A percentile compares a stretch with the other conserved stretches of the same genome.
Conservation (phyloP, 2,797 vertebrate genomes). For the Lateolabrax maculatus region DNA sequence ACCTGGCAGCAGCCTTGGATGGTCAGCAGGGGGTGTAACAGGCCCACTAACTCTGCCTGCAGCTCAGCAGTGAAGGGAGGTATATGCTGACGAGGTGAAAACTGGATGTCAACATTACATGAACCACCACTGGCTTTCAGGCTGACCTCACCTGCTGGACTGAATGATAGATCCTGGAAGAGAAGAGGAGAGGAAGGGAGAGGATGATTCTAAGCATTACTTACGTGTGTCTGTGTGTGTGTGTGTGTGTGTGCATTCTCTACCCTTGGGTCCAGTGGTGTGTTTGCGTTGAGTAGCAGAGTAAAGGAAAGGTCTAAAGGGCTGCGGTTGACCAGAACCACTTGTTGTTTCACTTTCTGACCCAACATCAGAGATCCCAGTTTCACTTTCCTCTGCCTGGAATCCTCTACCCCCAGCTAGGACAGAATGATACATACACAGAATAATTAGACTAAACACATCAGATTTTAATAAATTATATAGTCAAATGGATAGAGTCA, state of each 20-base stretch:
- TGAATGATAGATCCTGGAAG: constrained; percentile 86
- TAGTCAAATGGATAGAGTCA: not conserved
- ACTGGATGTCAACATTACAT: constrained; percentile 85
- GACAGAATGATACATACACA: constrained; percentile 20
- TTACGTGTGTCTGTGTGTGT: constrained; percentile 5
- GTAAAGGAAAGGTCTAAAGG: constrained; percentile 80
- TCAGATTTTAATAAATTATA: not conserved
- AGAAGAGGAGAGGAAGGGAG: not conserved
- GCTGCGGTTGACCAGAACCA: constrained; percentile 89
- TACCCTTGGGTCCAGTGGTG: constrained; percentile 86
- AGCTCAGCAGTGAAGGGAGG: constrained; percentile 87
- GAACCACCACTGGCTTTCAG: constrained; percentile 84
- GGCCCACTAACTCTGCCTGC: constrained; percentile 83
- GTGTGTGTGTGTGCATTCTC: constrained; percentile 2
- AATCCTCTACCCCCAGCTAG: constrained; percentile 88
- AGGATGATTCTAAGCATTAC: not conserved
- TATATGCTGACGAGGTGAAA: constrained; percentile 83
- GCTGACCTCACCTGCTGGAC: constrained; percentile 78
- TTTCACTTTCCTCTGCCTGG: constrained; percentile 83
- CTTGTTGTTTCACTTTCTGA: constrained; percentile 82
- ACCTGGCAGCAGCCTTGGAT: constrained; percentile 89
- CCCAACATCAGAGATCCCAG: constrained; percentile 86
- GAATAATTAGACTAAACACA: not conserved
- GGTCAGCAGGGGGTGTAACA: constrained; percentile 86
- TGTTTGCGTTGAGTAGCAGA: constrained; percentile 72